Evolutionary conservation across 2,797 vertebrate genomes (phyloP), one percentile per base, ranked within the genome.

Genomic region (Fistularia tabacaria): DNA sequence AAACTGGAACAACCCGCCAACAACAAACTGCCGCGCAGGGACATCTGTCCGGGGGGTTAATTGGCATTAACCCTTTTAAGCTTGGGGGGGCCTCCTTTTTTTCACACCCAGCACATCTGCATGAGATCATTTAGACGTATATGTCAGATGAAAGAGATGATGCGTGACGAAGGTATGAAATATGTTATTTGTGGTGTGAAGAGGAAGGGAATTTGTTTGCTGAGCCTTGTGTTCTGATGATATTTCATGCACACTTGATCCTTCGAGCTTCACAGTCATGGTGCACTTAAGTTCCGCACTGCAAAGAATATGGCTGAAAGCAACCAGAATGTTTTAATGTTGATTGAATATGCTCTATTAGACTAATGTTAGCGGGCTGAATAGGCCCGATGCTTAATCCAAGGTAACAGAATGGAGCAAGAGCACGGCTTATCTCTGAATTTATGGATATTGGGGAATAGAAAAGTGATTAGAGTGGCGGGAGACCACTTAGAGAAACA

Each of bases 401-500:
- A 67, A 57, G 61, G 38, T 69, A 69, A 80, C 48, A 71, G 71
- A 81, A 77, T 70, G 69, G 69, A 66, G 65, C 64, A 14, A 61
- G 10, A 68, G 46, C 49, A 11, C 57, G 54, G 81, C 14, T 81
- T 80, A 80, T 66, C 73, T 64, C 41, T 40, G 53, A 83, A 71
- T 36, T 79, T 77, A 69, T 66, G 69, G 65, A 84, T 76, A 81
- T 88, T 82, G 75, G 71, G 77, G 74, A 71, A 80, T 41, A 70
- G 74, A 58, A 83, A 83, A 82, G 76, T 83, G 83, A 89, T 87
- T 85, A 85, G 80, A 84, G 63, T 80, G 75, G 56, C 49, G 51
- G 73, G 66, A 69, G 47, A 78, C 74, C 80, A 74, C 73, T 83
- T 80, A 75, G 60, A 77, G 74, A 82, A 84, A 84, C 81, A 84